phyloP scores from a whole-genome alignment of 2,797 vertebrate genomes.

The Prunella strophiata region DNA sequence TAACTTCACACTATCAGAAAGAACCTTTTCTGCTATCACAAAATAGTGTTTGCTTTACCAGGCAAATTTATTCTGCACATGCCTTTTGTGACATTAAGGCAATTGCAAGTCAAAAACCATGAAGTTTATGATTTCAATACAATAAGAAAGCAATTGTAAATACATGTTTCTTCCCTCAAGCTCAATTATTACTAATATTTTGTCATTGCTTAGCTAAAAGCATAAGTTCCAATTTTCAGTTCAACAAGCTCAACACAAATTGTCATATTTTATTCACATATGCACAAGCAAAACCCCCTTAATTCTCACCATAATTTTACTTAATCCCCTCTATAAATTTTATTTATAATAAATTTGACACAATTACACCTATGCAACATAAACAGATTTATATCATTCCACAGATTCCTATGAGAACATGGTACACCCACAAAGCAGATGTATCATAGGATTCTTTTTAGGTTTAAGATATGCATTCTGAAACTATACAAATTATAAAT shows the following conservation, averaged over 20 bases:
- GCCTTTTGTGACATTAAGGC: not conserved
- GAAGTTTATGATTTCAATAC: not conserved
- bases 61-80: not conserved
- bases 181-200: not conserved
- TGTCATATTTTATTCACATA: not conserved
- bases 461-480: not conserved
- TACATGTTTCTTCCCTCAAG: not conserved
- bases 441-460: not conserved
- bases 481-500: not conserved
- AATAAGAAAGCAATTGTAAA: not conserved
- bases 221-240: not conserved
- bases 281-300: fast-evolving
- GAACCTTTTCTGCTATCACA: not conserved
- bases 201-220: not conserved
- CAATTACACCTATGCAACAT: not conserved
- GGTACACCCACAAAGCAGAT: not conserved
- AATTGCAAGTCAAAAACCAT: not conserved
- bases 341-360: not conserved
- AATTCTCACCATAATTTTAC: not conserved
- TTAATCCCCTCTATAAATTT: not conserved
- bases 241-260: not conserved
- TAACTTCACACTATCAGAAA: not conserved
- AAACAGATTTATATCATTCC: not conserved
- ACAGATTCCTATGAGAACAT: not conserved
- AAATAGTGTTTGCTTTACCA: not conserved